A percentile compares a stretch with the other conserved stretches of the same genome.
These are phyloP conservation scores for Cyanocitta stelleri DNA, from an alignment of 2,113 vertebrate species.

Conservation along the genomic window DNA sequence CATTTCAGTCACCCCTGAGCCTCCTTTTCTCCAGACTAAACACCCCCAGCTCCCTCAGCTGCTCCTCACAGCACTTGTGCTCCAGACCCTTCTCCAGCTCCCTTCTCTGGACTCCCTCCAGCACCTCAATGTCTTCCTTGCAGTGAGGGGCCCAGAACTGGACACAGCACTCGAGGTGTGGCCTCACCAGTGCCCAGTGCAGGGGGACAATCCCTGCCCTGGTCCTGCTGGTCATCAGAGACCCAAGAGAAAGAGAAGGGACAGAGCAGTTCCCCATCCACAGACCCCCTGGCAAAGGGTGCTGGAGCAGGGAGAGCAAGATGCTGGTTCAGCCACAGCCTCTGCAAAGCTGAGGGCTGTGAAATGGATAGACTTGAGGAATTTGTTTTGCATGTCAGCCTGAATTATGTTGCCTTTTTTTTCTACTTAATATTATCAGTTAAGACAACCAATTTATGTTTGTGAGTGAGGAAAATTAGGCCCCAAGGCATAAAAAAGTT, in stretches of 20 bases:
- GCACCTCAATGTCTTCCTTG: neutral
- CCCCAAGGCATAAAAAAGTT: neutral
- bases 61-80: neutral
- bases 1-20: neutral
- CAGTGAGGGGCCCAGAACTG: neutral
- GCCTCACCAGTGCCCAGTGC: neutral
- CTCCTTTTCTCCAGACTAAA: neutral
- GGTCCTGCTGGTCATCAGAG: neutral
- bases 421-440: neutral
- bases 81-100: neutral
- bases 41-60: neutral
- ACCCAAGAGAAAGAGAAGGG: neutral
- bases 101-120: neutral
- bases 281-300: fast-evolving
- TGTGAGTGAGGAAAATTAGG: neutral
- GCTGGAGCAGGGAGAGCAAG: neutral
- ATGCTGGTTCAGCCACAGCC: fast-evolving
- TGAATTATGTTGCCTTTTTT: neutral
- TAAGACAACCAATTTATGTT: neutral
- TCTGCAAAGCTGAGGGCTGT: neutral
- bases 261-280: fast-evolving
- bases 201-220: neutral
- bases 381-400: neutral
- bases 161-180: neutral
- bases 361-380: neutral